These are phyloP conservation scores for Nasonia vitripennis DNA, from an alignment of 1,140 invertebrate genomes.

Conservation along the genomic window DNA sequence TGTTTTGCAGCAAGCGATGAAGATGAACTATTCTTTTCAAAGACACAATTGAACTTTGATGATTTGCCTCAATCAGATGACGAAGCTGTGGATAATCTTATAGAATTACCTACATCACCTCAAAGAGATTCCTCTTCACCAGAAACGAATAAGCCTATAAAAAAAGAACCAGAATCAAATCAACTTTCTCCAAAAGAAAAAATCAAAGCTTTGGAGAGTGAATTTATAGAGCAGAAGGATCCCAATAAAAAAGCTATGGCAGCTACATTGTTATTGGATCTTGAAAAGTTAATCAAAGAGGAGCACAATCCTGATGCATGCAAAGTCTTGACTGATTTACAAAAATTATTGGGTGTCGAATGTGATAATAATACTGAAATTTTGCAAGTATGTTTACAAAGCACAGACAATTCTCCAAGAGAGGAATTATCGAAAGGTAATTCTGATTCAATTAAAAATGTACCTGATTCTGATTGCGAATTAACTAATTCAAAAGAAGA, in stretches of 20 bases:
- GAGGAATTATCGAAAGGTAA: constrained; percentile 31
- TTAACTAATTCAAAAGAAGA: constrained; percentile 10
- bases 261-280: constrained; percentile 61
- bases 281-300: constrained; percentile 66
- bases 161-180: constrained; percentile 44
- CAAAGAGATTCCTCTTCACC: constrained; percentile 3
- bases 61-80: constrained; percentile 65
- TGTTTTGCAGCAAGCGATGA: constrained; percentile 49
- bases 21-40: constrained; percentile 62
- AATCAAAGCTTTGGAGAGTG: constrained; percentile 60
- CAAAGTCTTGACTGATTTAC: constrained; percentile 67
- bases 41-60: constrained; percentile 60
- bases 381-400: constrained; percentile 60
- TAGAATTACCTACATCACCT: constrained; percentile 63
- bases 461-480: constrained; percentile 11
- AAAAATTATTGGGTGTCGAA: constrained; percentile 65
- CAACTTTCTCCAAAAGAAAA: constrained; percentile 20
- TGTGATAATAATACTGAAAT: constrained; percentile 65
- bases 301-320: constrained; percentile 63
- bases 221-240: constrained; percentile 57
- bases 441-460: constrained; percentile 16
- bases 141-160: constrained; percentile 35
- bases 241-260: constrained; percentile 60
- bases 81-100: constrained; percentile 63
- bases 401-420: constrained; percentile 52